Evolutionary conservation across 2,888 invertebrate species (phyloP), one percentile per base, ranked within the genome.

Genomic region (Ophraella communa): DNA sequence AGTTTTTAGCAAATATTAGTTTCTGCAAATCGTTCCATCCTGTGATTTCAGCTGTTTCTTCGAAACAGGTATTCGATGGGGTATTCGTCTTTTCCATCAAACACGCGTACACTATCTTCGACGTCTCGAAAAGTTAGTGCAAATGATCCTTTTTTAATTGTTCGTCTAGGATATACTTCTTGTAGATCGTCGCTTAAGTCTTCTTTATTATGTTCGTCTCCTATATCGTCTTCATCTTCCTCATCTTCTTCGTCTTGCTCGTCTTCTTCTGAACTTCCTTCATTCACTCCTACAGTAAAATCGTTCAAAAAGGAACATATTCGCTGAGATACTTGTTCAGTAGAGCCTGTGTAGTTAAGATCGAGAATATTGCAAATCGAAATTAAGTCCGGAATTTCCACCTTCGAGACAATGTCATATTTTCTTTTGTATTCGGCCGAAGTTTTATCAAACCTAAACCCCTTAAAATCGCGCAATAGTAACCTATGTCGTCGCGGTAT

Each of bases 1-100:
- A 70, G 55, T 74, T 76, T 62, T 77, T 77, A 3, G 73, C 74
- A 62, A 71, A 77, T 11, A 77, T 69, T 35, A 76, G 62, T 42
- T 69, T 73, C 62, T 76, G 72, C 27, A 75, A 56, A 24, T 75
- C 74, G 52, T 68, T 70, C 73, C 73, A 77, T 45, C 67, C 64
- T 53, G 68, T 72, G 7, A 76, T 20, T 14, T 54, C 58, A 20
- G 74, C 65, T 7, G 68, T 71, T 35, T 76, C 72, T 66, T 76
- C 76, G 55, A 76, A 74, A 62, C 73, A 73, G 76, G 35, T 63
- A 69, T 23, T 66, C 53, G n/a, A 76, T 58, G 3, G 72, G 68
- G 60, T 73, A 74, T 27, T 56, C 62, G 11, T 71, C 70, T 17
- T 61, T 69, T 2, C 74, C 76, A 52, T 67, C 66, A 62, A 73